Evolutionary conservation across 2,113 vertebrate genomes (phyloP).

Genomic region (Mesocricetus auratus): DNA sequence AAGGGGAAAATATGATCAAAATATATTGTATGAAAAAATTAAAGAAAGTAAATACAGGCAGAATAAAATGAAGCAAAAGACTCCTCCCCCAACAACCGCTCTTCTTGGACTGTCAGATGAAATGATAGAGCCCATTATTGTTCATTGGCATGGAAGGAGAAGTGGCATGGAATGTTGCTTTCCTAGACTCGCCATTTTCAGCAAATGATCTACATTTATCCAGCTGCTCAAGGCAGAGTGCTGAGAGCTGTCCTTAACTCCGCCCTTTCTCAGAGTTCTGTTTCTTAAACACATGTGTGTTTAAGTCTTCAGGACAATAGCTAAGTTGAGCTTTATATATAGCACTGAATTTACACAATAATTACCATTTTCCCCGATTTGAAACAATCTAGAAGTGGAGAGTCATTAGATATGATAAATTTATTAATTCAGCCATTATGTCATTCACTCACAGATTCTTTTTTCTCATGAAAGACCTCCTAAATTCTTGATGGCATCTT

Average conservation of each 20-base stretch:
- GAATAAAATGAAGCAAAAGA: not conserved
- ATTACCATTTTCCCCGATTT: not conserved
- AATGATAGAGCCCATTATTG: not conserved
- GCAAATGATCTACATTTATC: not conserved
- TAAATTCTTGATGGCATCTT: not conserved
- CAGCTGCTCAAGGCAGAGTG: not conserved
- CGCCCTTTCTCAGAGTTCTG: not conserved
- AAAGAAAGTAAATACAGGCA: not conserved
- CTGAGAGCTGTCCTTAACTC: not conserved
- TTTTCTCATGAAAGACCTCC: constrained; percentile 32
- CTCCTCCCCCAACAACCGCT: not conserved
- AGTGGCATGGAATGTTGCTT: not conserved
- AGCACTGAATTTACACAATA: not conserved
- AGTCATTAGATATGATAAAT: not conserved
- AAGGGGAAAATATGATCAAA: not conserved
- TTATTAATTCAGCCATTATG: not conserved
- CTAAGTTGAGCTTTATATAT: not conserved
- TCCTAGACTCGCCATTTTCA: not conserved
- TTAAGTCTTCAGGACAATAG: not conserved
- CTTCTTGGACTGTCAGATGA: not conserved
- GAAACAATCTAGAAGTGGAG: not conserved
- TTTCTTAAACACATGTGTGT: too few relatives aligned
- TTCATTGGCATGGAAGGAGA: not conserved
- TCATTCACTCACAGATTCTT: constrained; percentile 17
- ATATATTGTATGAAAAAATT: not conserved